phyloP scores from a whole-genome alignment of 1,140 invertebrate genomes.

The Ganaspis sp. region DNA sequence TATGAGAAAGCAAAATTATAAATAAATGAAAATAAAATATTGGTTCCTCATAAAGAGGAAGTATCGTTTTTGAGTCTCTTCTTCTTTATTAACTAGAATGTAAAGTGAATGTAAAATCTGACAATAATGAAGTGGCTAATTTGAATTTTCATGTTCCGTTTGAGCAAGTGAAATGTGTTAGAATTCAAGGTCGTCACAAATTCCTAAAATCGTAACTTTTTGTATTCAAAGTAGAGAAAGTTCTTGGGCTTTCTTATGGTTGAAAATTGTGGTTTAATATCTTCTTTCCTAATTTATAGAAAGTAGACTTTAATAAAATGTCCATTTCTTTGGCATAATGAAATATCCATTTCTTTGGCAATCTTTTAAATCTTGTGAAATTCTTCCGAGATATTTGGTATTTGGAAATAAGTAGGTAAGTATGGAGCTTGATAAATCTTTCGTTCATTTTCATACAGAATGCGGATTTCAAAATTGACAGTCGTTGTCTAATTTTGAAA shows the following conservation, averaged over 20 bases:
- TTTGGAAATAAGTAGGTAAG: not conserved
- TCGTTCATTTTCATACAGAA: not conserved
- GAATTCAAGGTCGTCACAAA: not conserved
- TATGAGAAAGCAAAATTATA: no score
- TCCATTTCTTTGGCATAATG: not conserved
- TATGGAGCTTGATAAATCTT: not conserved
- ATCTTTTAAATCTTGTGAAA: not conserved
- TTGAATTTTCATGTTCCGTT: not conserved
- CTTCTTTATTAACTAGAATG: no score
- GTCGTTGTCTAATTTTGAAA: not conserved
- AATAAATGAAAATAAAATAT: no score
- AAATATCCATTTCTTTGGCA: not conserved
- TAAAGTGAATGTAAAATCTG: no score
- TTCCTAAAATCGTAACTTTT: not conserved
- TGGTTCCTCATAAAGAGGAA: no score
- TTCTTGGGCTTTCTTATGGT: not conserved
- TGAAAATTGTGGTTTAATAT: no score
- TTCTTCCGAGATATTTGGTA: not conserved
- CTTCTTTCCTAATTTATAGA: not conserved
- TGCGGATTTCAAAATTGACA: not conserved
- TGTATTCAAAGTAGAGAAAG: not conserved
- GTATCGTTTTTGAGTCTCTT: no score
- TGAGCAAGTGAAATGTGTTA: not conserved
- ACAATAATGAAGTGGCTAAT: not conserved
- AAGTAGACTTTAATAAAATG: not conserved